A percentile compares a stretch with the other conserved stretches of the same genome.
Conservation (phyloP, 2,113 vertebrate species). For the Campylomormyrus tamandua region DNA sequence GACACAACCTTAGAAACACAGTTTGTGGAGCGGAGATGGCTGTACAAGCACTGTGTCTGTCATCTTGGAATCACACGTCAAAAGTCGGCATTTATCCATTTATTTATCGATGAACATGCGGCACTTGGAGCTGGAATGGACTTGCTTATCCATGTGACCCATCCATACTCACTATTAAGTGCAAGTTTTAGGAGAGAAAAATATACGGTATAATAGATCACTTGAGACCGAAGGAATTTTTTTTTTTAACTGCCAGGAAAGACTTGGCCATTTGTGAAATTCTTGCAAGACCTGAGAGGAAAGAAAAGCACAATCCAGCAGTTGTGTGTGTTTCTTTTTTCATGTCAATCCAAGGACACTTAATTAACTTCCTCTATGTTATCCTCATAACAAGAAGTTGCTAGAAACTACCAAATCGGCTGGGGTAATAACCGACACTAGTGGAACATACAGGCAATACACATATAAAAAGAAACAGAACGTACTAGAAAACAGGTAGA, state of each 20-base stretch:
- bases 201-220: background rate
- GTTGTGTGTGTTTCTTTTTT: constrained; percentile 35
- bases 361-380: background rate
- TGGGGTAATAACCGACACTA: background rate
- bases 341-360: constrained; percentile 18
- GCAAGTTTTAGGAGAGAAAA: constrained; percentile 20
- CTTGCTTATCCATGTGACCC: constrained; percentile 17
- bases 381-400: background rate
- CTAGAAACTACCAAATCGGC: background rate
- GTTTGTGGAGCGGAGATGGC: constrained; percentile 33
- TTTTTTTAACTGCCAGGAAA: constrained; percentile 21
- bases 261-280: constrained; percentile 38
- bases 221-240: background rate
- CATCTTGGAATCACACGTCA: constrained; percentile 52
- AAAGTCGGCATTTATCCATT: constrained; percentile 32
- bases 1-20: background rate
- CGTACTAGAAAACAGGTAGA: background rate
- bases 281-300: constrained; percentile 62
- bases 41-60: constrained; percentile 44
- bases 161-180: constrained; percentile 26
- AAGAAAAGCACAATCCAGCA: constrained; percentile 39
- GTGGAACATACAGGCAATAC: background rate
- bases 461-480: background rate
- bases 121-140: constrained; percentile 41
- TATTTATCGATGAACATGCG: constrained; percentile 30